Conservation (phyloP, 2,888 invertebrate genomes). For the Harpalus rufipes region DNA sequence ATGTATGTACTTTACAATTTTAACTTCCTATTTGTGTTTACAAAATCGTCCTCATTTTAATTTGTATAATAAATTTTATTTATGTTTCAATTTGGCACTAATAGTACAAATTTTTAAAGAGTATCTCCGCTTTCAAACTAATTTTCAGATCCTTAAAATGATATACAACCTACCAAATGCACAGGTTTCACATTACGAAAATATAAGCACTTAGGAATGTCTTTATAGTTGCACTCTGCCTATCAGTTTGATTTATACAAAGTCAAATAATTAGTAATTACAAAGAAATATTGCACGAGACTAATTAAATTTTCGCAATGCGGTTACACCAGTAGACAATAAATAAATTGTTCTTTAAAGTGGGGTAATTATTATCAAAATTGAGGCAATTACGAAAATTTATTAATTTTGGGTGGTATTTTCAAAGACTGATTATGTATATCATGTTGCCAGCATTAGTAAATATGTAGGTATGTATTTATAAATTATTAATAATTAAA, state of each 20-base stretch:
- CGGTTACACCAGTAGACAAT: slow-evolving; percentile 5
- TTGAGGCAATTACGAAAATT: background rate
- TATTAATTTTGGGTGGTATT: background rate
- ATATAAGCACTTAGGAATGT: slow-evolving; percentile 13
- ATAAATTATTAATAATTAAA: too few species aligned
- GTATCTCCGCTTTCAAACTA: background rate
- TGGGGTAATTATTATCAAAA: background rate
- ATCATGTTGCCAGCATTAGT: too few species aligned
- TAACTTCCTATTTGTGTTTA: background rate
- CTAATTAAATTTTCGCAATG: slow-evolving; percentile 37
- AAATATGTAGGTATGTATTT: too few species aligned
- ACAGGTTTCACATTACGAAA: slow-evolving; percentile 23
- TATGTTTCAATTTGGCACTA: background rate
- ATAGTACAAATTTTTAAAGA: background rate
- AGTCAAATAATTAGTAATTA: slow-evolving; percentile 34
- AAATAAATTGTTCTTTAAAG: slow-evolving; percentile 4
- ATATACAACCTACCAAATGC: slow-evolving; percentile 29
- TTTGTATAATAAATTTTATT: background rate
- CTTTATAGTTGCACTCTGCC: slow-evolving; percentile 32
- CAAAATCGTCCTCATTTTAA: background rate
- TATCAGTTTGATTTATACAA: slow-evolving; percentile 19
- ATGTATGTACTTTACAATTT: too few species aligned
- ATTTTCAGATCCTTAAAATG: slow-evolving; percentile 11
- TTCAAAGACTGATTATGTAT: background rate
- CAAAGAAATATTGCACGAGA: slow-evolving; percentile 20